A percentile compares a stretch with the other conserved stretches of the same genome.
phyloP scores from a whole-genome alignment of 2,797 vertebrate genomes.

The Microctenopoma steveboyesi region DNA sequence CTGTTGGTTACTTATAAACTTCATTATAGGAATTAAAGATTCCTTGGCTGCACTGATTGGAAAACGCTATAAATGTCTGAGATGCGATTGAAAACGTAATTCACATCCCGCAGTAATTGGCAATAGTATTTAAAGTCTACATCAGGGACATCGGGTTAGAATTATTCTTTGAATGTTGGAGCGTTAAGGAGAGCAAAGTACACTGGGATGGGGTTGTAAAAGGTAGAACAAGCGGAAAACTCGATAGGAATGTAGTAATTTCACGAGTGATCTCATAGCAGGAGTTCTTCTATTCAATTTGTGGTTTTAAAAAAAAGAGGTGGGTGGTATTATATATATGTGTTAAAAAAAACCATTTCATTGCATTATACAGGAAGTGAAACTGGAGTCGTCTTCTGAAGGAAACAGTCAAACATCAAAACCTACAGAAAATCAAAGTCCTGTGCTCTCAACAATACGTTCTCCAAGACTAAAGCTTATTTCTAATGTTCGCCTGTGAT shows the following conservation, averaged over 20 bases:
- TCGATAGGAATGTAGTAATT: slow-evolving; percentile 63
- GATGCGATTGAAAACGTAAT: slow-evolving; percentile 14
- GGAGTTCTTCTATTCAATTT: slow-evolving; percentile 45
- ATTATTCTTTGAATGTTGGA: slow-evolving; percentile 11
- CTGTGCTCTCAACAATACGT: neutral
- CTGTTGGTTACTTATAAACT: neutral
- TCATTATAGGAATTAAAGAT: neutral
- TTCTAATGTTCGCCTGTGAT: slow-evolving; percentile 26
- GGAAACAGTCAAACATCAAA: slow-evolving; percentile 27
- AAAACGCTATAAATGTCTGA: slow-evolving; percentile 6
- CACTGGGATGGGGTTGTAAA: slow-evolving; percentile 35
- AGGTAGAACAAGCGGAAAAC: slow-evolving; percentile 29
- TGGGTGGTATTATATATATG: slow-evolving; percentile 1
- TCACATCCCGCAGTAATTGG: slow-evolving; percentile 2
- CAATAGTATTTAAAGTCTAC: neutral
- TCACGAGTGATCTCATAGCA: slow-evolving; percentile 34
- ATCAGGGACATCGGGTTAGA: slow-evolving; percentile 15
- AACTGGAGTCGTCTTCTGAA: slow-evolving; percentile 18
- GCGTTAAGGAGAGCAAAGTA: slow-evolving; percentile 14
- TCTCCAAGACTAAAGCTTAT: slow-evolving; percentile 9
- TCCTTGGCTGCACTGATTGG: neutral
- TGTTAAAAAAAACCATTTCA: slow-evolving; percentile 29
- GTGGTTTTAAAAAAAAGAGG: slow-evolving; percentile 25
- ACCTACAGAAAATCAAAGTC: slow-evolving; percentile 26
- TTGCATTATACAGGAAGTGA: neutral